Percentiles rank a stretch among this genome's conserved stretches.
Evolutionary conservation across 2,888 invertebrate species (phyloP).

Genomic region (Tetrapedia diversipes): DNA sequence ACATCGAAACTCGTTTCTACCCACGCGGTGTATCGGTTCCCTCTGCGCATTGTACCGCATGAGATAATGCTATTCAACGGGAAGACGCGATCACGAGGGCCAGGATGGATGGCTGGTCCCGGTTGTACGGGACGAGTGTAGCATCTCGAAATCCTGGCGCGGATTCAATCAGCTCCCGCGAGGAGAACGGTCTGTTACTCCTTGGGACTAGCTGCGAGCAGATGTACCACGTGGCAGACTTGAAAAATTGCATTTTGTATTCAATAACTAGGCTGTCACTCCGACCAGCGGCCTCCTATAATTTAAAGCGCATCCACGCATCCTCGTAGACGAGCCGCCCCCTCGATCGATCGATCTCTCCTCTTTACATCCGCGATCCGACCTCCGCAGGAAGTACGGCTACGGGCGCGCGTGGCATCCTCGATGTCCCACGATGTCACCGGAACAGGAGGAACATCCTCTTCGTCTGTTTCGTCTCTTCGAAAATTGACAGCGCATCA

Average conservation of each 20-base stretch:
- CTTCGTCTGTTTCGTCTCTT: constrained; percentile 5
- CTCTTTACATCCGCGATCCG: constrained; percentile 15
- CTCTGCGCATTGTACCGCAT: constrained; percentile 5
- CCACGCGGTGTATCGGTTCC: background rate
- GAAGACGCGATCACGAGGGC: constrained; percentile 54
- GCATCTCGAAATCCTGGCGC: constrained; percentile 55
- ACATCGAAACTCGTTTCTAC: background rate
- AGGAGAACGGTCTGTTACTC: constrained; percentile 44
- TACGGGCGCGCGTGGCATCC: constrained; percentile 18
- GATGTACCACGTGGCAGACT: constrained; percentile 58
- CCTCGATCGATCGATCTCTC: constrained; percentile 66
- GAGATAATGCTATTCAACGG: constrained; percentile 56
- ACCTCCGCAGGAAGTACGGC: constrained; percentile 36
- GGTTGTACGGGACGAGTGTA: constrained; percentile 30
- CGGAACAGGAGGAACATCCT: constrained; percentile 1
- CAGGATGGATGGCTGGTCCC: constrained; percentile 51
- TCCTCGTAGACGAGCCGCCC: constrained; percentile 44
- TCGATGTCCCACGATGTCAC: constrained; percentile 41
- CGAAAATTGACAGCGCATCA: constrained; percentile 19
- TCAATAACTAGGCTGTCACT: constrained; percentile 78
- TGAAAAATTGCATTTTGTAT: constrained; percentile 77
- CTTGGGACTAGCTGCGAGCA: constrained; percentile 37
- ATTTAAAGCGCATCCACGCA: constrained; percentile 71
- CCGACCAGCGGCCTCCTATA: constrained; percentile 68
- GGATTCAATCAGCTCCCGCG: constrained; percentile 61